Evolutionary conservation across 2,113 vertebrate species (phyloP), one percentile per base, ranked within the genome.

Genomic region (Symphodus melops): DNA sequence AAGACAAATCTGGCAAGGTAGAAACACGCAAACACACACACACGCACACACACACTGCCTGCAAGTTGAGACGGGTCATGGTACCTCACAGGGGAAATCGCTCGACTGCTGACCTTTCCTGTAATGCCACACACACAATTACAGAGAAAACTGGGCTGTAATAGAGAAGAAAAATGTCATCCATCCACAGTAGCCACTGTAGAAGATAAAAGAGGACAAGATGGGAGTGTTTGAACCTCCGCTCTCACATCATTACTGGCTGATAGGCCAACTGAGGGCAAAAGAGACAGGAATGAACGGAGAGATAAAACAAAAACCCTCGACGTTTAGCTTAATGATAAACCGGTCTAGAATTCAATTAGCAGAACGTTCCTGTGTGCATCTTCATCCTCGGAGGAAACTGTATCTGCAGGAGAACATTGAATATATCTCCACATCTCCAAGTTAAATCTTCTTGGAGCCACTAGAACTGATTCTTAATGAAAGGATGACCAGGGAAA

Each of bases 401-500:
- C 68, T 36, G 19, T 49, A 16, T n/a, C 55, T 71, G 23, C 14
- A 52, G 52, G 42, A n/a, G 54, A 54, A 53, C 36, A 55, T 20
- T 51, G 16, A 71, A 74, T 81, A 76, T 44, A 58, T 80, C 63
- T 86, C 49, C 51, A 63, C 68, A 77, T 86, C 19, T 57, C 51
- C 67, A 67, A 72, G 69, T 63, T 64, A 67, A 81, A 73, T 75
- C 79, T 86, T 59, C 69, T 72, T 8, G 1, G 51, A 71, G 61
- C n/a, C 23, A 80, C 23, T 41, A 5, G 58, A 79, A 65, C 46
- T 62, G 70, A 65, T 53, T 62, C 54, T 75, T 75, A 81, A 86
- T 76, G 81, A 82, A 75, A 88, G 81, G 84, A 72, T 91, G 82
- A 91, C 87, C 80, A 79, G 68, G 62, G 60, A 57, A 77, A 72